These are phyloP conservation scores for human DNA, from an alignment of 2,113 vertebrate species.

Conservation along the genomic window GRCh38 chr1:200757001-200757500, in stretches of 20 bases:
- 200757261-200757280: neutral
- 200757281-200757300: neutral
- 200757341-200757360: neutral
- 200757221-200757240: neutral
- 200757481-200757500: neutral
- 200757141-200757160: neutral
- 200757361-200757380: neutral
- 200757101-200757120: neutral
- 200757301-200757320: neutral
- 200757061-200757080: neutral
- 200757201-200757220: neutral
- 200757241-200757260: neutral
- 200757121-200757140: conserved; percentile 15
- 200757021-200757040: conserved; percentile 12
- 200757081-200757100: conserved; percentile 4
- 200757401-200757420: neutral
- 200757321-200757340: neutral
- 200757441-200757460: neutral
- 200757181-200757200: neutral
- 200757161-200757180: neutral
- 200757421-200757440: conserved; percentile 26
- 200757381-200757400: neutral
- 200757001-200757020: neutral
- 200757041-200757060: conserved; percentile 14
- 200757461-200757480: neutral